phyloP scores from a whole-genome alignment of 2,888 invertebrate genomes.

The Melanostoma scalare region DNA sequence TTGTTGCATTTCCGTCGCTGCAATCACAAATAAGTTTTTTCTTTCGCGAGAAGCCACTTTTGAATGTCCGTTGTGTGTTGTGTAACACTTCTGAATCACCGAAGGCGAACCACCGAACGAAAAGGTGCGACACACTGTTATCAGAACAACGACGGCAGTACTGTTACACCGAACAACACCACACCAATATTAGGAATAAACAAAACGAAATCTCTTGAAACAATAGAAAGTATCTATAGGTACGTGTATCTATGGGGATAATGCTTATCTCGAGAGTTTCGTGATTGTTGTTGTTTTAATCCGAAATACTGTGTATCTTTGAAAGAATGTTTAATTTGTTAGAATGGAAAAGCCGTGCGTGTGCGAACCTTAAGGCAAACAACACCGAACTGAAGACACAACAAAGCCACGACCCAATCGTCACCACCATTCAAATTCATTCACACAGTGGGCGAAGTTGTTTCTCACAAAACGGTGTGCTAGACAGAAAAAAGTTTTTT shows the following conservation, averaged over 20 bases:
- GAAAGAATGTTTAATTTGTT: constrained; percentile 22
- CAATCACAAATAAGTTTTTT: constrained; percentile 6
- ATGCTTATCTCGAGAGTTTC: constrained; percentile 15
- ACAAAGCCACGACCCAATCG: constrained; percentile 73
- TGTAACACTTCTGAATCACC: constrained; percentile 18
- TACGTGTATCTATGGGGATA: neutral
- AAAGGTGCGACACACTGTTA: constrained; percentile 9
- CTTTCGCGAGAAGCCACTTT: constrained; percentile 39
- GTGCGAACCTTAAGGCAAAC: constrained; percentile 82
- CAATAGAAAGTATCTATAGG: constrained; percentile 15
- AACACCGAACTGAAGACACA: constrained; percentile 81
- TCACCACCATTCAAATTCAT: constrained; percentile 73
- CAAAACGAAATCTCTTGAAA: constrained; percentile 2
- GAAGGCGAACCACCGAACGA: constrained; percentile 51
- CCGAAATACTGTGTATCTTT: constrained; percentile 48
- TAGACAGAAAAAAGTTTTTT: constrained; percentile 64
- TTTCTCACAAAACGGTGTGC: constrained; percentile 58
- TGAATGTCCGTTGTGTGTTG: constrained; percentile 39
- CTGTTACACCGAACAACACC: constrained; percentile 1
- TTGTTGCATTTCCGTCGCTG: constrained; percentile 64
- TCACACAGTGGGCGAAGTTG: constrained; percentile 71
- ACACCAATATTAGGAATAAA: neutral
- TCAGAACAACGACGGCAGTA: constrained; percentile 43
- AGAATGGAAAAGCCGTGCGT: constrained; percentile 74
- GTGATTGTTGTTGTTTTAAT: constrained; percentile 52